Evolutionary conservation across 1,140 invertebrate species (phyloP).

Genomic region (Zaprionus africanus): DNA sequence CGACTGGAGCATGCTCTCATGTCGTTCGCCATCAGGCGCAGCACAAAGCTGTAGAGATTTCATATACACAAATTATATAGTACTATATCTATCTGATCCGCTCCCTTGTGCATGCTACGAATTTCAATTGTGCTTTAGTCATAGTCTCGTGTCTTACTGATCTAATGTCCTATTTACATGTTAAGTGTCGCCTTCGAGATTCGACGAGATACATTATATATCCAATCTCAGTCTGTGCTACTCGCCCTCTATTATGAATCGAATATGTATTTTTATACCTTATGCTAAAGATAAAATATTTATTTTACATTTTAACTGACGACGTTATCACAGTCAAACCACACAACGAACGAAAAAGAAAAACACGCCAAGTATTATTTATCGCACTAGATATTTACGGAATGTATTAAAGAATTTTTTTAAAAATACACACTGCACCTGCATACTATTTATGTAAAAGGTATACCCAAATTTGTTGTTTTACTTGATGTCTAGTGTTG

Average conservation of each 20-base stretch:
- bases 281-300: slow-evolving; percentile 59
- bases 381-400: slow-evolving; percentile 57
- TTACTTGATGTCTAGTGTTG: background rate
- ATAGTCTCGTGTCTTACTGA: slow-evolving; percentile 30
- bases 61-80: background rate
- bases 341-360: slow-evolving; percentile 44
- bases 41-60: slow-evolving; percentile 65
- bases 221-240: slow-evolving; percentile 18
- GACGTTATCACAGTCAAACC: slow-evolving; percentile 27
- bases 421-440: slow-evolving; percentile 57
- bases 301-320: slow-evolving; percentile 61
- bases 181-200: slow-evolving; percentile 43
- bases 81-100: slow-evolving; percentile 32
- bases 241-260: slow-evolving; percentile 43
- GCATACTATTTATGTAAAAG: slow-evolving; percentile 49
- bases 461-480: slow-evolving; percentile 16
- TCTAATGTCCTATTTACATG: slow-evolving; percentile 37
- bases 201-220: background rate
- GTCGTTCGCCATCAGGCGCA: slow-evolving; percentile 73
- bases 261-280: slow-evolving; percentile 70
- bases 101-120: slow-evolving; percentile 57
- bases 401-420: slow-evolving; percentile 56
- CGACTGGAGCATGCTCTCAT: slow-evolving; percentile 73
- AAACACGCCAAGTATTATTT: slow-evolving; percentile 76
- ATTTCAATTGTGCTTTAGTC: slow-evolving; percentile 67